Base-by-base conservation (phyloP, 2,797 vertebrate species). In the Pteropus rufus region DNA sequence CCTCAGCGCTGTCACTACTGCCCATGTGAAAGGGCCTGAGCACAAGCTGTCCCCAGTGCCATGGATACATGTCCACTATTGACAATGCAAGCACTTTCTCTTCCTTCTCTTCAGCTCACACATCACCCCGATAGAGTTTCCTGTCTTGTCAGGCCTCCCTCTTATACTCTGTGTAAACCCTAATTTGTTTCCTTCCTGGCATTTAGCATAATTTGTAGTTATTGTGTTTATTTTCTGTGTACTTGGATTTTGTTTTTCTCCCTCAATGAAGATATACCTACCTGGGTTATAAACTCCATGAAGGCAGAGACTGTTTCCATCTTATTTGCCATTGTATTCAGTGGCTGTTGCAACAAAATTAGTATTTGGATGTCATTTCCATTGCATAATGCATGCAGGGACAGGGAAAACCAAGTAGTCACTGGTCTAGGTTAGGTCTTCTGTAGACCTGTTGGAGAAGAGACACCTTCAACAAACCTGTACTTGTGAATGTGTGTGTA, bases 231-330 rank as follows among this genome's bases (percentile, higher is more conserved):
- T 94, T 88, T 87, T 94, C 29, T 46, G 3, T 94, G 41, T 83
- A 34, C 34, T 92, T 92, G 29, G 65, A 31, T 85, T 91, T 82
- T 87, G 54, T 87, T 49, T 91, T 85, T 94, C 65, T 95, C 34
- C 52, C 10, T 96, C 52, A 77, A 14, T 26, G 80, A 92, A 88
- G 46, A 31, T 29, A 34, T 62, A 62, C 18, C 7, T 56, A 49
- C 49, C 49, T 49, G 49, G 49, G 49, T 49, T 49, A 49, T 18
- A 93, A 92, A 87, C 34, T 79, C 69, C 49, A 18, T 14, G 18
- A 23, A 18, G 41, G 16, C 84, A 76, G 58, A 94, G 39, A 69
- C 16, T 31, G 1, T 91, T 29, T 80, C 44, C 93, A 8, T 83
- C 75, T 83, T 93, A n/a, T 69, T 70, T 65, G 62, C 81, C 36